phyloP scores from a whole-genome alignment of 2,113 vertebrate genomes.

The Pterophyllum scalare region DNA sequence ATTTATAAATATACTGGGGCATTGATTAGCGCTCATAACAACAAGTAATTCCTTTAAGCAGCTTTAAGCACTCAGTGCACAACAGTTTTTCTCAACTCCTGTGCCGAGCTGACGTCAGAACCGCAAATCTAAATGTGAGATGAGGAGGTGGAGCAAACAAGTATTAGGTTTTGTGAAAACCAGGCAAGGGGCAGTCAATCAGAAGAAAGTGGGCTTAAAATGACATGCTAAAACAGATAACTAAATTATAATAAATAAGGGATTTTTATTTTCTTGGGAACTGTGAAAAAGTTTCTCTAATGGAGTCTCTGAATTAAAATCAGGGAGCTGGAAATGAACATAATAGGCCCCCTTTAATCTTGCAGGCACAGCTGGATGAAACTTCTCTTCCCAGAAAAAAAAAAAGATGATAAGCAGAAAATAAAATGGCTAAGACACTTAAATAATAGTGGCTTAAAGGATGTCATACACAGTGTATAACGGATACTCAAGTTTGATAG shows the following conservation, averaged over 20 bases:
- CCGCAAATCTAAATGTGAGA: not conserved
- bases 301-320: not conserved
- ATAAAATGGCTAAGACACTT: conserved; percentile 64
- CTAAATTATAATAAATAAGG: conserved; percentile 4
- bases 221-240: not conserved
- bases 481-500: conserved; percentile 60
- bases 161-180: not conserved
- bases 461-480: conserved; percentile 70
- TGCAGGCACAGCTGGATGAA: conserved; percentile 69
- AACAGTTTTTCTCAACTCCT: not conserved
- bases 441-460: conserved; percentile 64
- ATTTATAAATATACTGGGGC: not conserved
- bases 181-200: not conserved
- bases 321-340: not conserved
- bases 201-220: not conserved
- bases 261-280: conserved; percentile 3
- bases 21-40: not conserved
- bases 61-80: not conserved
- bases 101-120: not conserved
- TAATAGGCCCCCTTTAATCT: conserved; percentile 20
- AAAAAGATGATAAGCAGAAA: conserved; percentile 44
- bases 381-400: conserved; percentile 37
- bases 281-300: not conserved
- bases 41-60: not conserved
- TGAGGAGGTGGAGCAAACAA: not conserved